Percentiles rank a stretch among this genome's conserved stretches.
Conservation (phyloP, 2,797 vertebrate genomes). For the Coregonus sp. region DNA sequence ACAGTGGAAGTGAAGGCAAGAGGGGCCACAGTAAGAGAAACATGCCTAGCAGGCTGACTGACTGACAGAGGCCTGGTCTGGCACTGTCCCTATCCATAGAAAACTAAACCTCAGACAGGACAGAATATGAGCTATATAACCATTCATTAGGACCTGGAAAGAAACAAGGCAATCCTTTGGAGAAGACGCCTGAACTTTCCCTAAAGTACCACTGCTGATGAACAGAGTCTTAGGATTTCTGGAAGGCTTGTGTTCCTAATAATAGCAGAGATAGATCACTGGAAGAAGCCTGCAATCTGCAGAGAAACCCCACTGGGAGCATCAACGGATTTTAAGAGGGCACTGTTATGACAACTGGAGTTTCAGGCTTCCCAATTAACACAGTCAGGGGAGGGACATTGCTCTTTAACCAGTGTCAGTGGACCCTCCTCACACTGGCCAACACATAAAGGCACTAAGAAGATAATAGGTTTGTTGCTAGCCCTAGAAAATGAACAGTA, state of each 20-base stretch:
- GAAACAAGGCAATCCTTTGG: conserved; percentile 29
- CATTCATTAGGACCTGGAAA: conserved; percentile 29
- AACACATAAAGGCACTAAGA: conserved; percentile 80
- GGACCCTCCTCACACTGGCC: conserved; percentile 47
- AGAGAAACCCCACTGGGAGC: not conserved
- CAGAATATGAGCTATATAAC: conserved; percentile 26
- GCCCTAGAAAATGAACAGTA: conserved; percentile 66
- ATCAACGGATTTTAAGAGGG: not conserved
- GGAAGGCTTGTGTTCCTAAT: conserved; percentile 5
- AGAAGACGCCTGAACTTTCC: conserved; percentile 27
- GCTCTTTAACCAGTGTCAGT: conserved; percentile 54
- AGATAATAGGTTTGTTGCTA: conserved; percentile 62
- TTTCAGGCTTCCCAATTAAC: conserved; percentile 67
- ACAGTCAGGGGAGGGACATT: conserved; percentile 48
- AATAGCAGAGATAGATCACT: not conserved
- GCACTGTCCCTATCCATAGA: conserved; percentile 29
- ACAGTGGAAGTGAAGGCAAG: conserved; percentile 45
- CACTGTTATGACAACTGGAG: conserved; percentile 70
- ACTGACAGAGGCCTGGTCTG: conserved; percentile 17
- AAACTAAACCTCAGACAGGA: conserved; percentile 16
- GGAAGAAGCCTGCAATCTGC: not conserved
- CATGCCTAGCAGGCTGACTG: conserved; percentile 17
- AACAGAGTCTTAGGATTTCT: conserved; percentile 32
- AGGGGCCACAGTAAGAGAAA: conserved; percentile 52
- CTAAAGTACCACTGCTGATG: conserved; percentile 32